Evolutionary conservation across 1,140 invertebrate genomes (phyloP).

Genomic region (Halesus radiatus): DNA sequence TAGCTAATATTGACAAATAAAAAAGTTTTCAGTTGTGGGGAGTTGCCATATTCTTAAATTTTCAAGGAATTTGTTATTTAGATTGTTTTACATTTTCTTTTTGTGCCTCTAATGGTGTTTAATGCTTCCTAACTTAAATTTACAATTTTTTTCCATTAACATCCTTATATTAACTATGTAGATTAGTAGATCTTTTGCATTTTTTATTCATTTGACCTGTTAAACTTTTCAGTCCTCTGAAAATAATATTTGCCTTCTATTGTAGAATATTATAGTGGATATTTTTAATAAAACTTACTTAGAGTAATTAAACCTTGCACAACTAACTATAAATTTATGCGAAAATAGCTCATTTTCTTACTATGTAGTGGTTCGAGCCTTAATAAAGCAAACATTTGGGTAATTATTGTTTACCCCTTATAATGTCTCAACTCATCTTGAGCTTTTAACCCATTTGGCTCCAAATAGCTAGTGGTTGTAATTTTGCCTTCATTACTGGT

Average conservation of each 20-base stretch:
- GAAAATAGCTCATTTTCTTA: neutral
- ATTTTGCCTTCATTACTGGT: conserved; percentile 9
- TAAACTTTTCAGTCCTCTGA: neutral
- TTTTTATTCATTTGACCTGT: too few relatives aligned
- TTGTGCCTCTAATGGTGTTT: too few relatives aligned
- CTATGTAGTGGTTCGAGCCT: neutral
- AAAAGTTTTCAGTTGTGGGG: too few relatives aligned
- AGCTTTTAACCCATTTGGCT: neutral
- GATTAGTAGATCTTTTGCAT: neutral
- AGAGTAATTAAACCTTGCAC: conserved; percentile 9
- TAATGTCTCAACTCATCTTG: neutral
- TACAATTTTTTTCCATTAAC: too few relatives aligned
- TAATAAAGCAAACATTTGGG: neutral
- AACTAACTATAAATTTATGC: neutral
- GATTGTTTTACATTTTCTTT: too few relatives aligned
- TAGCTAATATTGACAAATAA: too few relatives aligned
- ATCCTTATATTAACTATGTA: neutral
- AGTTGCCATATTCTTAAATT: too few relatives aligned
- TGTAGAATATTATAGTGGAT: conserved; percentile 7
- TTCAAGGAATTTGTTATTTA: too few relatives aligned
- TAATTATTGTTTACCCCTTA: neutral
- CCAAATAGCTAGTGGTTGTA: neutral
- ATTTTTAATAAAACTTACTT: neutral
- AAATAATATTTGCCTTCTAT: conserved; percentile 13
- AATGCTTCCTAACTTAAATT: too few relatives aligned